Evolutionary conservation across 2,113 vertebrate genomes (phyloP).

Genomic region (Phycodurus eques): DNA sequence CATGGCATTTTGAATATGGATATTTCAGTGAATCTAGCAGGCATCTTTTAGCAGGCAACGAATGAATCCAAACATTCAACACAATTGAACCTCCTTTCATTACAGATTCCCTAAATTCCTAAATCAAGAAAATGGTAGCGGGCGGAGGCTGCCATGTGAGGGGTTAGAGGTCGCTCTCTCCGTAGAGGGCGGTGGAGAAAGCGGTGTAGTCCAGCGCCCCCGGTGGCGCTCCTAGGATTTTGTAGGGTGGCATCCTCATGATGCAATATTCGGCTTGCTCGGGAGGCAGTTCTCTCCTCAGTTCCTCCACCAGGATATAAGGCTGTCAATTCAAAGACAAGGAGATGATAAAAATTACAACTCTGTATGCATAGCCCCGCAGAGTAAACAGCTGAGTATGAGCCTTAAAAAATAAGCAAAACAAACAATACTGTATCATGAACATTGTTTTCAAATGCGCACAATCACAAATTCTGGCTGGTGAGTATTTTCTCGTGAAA

Average conservation of each 20-base stretch:
- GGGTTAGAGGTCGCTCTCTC: constrained; percentile 92
- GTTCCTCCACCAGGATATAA: constrained; percentile 88
- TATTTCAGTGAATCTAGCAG: not conserved
- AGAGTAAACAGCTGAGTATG: too few species aligned
- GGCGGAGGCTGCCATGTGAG: constrained; percentile 16
- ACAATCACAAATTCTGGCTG: too few species aligned
- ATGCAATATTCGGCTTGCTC: constrained; percentile 94
- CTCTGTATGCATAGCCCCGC: too few species aligned
- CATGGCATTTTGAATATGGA: not conserved
- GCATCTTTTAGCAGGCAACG: not conserved
- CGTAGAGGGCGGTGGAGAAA: constrained; percentile 93
- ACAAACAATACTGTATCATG: too few species aligned
- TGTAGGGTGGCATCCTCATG: constrained; percentile 84
- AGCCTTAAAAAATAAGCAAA: too few species aligned
- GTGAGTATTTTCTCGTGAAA: too few species aligned
- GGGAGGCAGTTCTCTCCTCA: constrained; percentile 85
- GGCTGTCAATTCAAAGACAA: constrained; percentile 66
- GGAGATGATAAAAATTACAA: too few species aligned
- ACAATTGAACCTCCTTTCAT: constrained; percentile 21
- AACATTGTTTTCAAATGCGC: too few species aligned
- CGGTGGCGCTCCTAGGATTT: constrained; percentile 67
- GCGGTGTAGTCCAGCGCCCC: constrained; percentile 91
- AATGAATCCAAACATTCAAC: constrained; percentile 31
- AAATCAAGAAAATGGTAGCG: constrained; percentile 8
- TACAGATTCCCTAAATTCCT: constrained; percentile 34